Conservation (phyloP, 2,888 invertebrate species). For the Linyphia triangularis region DNA sequence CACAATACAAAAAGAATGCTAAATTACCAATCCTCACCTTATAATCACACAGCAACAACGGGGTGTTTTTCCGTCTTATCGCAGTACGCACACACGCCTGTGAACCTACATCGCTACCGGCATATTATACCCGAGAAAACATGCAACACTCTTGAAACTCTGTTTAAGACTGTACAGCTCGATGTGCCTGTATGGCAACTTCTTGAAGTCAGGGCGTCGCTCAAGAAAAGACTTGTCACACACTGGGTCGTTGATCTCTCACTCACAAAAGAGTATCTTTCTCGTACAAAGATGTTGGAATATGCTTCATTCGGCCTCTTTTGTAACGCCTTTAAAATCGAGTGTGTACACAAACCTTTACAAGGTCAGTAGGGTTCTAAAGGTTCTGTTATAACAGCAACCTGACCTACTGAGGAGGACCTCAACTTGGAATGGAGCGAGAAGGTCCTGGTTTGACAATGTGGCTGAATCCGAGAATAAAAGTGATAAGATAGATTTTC, state of each 20-base stretch:
- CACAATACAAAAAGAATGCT: slow-evolving; percentile 5
- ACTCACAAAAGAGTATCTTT: slow-evolving; percentile 47
- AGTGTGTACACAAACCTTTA: slow-evolving; percentile 15
- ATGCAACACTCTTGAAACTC: not conserved
- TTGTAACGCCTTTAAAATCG: slow-evolving; percentile 34
- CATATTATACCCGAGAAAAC: not conserved
- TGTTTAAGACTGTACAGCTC: not conserved
- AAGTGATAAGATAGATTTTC: slow-evolving; percentile 11
- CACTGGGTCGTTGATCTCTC: slow-evolving; percentile 41
- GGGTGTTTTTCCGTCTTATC: not conserved
- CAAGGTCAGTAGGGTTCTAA: slow-evolving; percentile 48
- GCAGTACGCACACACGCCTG: not conserved
- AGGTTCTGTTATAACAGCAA: slow-evolving; percentile 20
- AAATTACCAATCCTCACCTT: slow-evolving; percentile 20
- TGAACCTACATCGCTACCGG: not conserved
- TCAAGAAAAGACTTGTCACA: slow-evolving; percentile 41
- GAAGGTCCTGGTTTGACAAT: slow-evolving; percentile 12
- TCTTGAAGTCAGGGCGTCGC: slow-evolving; percentile 32
- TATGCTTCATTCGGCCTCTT: slow-evolving; percentile 51
- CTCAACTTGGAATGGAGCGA: not conserved
- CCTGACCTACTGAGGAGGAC: slow-evolving; percentile 50
- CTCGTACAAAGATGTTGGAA: slow-evolving; percentile 16
- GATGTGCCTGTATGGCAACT: not conserved
- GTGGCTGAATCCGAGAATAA: not conserved
- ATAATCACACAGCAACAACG: slow-evolving; percentile 21